Conservation (phyloP, 92 coral and sea anemone species). For the Hydrozoanthus gracilis region DNA sequence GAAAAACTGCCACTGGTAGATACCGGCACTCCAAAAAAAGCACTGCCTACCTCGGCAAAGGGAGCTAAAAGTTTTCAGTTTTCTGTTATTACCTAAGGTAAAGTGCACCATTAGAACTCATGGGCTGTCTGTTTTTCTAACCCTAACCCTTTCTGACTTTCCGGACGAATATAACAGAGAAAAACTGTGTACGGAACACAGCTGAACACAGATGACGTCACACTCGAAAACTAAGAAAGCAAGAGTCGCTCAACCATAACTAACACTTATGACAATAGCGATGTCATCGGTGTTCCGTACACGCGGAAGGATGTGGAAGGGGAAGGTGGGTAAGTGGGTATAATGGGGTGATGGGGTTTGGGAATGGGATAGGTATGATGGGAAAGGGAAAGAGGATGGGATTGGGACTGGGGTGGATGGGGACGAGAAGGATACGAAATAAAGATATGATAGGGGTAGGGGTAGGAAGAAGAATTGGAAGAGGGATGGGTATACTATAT, state of each 20-base stretch:
- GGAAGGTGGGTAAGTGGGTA: background rate
- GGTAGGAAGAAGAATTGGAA: constrained; percentile 13
- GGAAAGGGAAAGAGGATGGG: constrained; percentile 15
- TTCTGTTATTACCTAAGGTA: constrained; percentile 8
- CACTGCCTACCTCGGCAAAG: constrained; percentile 21
- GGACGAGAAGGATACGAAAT: background rate
- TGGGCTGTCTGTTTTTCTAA: constrained; percentile 10
- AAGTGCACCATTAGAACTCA: constrained; percentile 2
- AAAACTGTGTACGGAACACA: constrained; percentile 6
- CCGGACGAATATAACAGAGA: constrained; percentile 21
- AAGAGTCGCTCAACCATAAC: constrained; percentile 12
- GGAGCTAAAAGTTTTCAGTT: constrained; percentile 18
- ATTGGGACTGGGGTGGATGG: constrained; percentile 22
- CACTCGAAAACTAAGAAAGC: background rate
- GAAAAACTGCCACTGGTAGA: constrained; percentile 24
- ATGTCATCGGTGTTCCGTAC: background rate
- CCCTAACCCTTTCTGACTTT: constrained; percentile 11
- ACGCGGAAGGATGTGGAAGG: background rate
- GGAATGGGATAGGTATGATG: constrained; percentile 9
- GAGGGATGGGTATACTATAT: background rate
- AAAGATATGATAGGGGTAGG: background rate
- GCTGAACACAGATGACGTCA: background rate
- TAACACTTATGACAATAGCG: constrained; percentile 2
- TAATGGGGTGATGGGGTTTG: background rate
- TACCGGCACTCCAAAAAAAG: constrained; percentile 19